Percentiles rank a stretch among this genome's conserved stretches.
These are phyloP conservation scores for Drosophila navojoa DNA, from an alignment of 1,140 invertebrate genomes.

Conservation along the genomic window DNA sequence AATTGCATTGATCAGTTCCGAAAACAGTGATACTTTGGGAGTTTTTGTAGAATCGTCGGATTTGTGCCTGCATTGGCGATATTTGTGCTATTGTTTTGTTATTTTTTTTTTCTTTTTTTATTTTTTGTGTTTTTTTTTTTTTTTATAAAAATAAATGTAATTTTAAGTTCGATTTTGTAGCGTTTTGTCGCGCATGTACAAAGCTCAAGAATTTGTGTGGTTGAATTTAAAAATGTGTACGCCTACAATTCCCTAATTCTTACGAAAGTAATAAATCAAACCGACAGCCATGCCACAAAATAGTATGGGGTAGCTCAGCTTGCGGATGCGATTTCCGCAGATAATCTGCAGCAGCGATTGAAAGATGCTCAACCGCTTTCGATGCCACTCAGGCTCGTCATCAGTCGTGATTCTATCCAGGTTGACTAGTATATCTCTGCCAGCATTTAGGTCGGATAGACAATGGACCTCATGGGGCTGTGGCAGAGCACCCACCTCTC, in stretches of 20 bases:
- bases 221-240: conserved; percentile 5
- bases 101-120: conserved; percentile 36
- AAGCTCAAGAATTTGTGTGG: background rate
- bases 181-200: background rate
- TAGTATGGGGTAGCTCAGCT: conserved; percentile 49
- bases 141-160: conserved; percentile 37
- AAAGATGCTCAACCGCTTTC: conserved; percentile 16
- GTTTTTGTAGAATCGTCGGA: background rate
- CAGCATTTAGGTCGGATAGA: background rate
- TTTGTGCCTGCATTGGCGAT: conserved; percentile 8
- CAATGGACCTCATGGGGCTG: background rate
- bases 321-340: conserved; percentile 21
- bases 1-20: conserved; percentile 8
- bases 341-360: conserved; percentile 36
- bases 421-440: background rate
- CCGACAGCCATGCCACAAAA: conserved; percentile 60
- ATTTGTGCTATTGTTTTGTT: background rate
- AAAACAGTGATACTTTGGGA: background rate
- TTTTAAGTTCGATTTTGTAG: conserved; percentile 55
- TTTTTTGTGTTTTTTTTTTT: too few species aligned
- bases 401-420: background rate
- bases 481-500: background rate
- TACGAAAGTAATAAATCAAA: conserved; percentile 59
- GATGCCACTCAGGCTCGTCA: background rate
- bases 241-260: conserved; percentile 42